Percentiles rank a stretch among this genome's conserved stretches.
phyloP scores from a whole-genome alignment of 1,140 invertebrate species.

The Papilio machaon region DNA sequence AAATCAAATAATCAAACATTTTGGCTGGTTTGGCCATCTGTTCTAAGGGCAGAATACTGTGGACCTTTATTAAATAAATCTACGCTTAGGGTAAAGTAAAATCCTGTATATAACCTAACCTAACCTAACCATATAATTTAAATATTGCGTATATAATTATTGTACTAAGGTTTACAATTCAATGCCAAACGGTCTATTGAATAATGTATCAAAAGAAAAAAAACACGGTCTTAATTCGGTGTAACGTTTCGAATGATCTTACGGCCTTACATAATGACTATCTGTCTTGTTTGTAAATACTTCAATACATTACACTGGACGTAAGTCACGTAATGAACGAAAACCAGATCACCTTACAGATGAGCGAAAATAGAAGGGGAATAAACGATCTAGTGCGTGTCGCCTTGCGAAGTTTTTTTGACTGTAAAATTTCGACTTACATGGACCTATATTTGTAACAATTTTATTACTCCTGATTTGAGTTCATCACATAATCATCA shows the following conservation, averaged over 20 bases:
- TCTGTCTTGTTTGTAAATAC: constrained; percentile 37
- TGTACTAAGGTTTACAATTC: background rate
- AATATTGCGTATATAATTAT: background rate
- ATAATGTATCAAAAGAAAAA: constrained; percentile 3
- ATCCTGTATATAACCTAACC: background rate
- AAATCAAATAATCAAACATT: background rate
- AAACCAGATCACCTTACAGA: constrained; percentile 31
- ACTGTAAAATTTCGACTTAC: background rate
- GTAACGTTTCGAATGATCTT: constrained; percentile 26
- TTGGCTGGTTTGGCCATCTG: background rate
- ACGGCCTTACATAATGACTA: constrained; percentile 27
- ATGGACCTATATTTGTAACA: background rate
- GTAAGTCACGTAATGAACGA: constrained; percentile 34
- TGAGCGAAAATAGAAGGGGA: constrained; percentile 8
- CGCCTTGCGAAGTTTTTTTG: background rate
- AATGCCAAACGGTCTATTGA: constrained; percentile 32
- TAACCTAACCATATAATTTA: background rate
- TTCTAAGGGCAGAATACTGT: background rate
- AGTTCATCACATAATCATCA: too few relatives aligned
- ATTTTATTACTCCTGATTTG: too few relatives aligned
- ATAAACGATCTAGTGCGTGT: background rate
- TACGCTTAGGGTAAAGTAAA: background rate
- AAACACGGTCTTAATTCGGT: constrained; percentile 26
- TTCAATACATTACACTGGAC: constrained; percentile 34
- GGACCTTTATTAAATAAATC: too few relatives aligned